A percentile compares a stretch with the other conserved stretches of the same genome.
phyloP scores from a whole-genome alignment of 2,888 invertebrate genomes.

The Megaustenia siamemsis region DNA sequence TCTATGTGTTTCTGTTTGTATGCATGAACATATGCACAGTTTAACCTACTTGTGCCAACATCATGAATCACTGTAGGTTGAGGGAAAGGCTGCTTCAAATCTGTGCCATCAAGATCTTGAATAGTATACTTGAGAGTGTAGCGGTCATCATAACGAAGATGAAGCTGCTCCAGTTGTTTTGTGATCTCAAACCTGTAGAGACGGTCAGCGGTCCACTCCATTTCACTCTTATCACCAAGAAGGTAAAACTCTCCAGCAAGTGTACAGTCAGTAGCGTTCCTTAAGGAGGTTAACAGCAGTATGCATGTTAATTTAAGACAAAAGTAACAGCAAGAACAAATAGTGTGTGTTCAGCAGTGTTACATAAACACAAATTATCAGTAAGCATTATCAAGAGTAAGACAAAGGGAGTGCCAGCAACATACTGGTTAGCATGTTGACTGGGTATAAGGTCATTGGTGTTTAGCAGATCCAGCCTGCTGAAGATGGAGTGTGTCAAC shows the following conservation, averaged over 20 bases:
- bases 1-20: no score
- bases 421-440: no score
- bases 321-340: no score
- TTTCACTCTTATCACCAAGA: constrained; percentile 59
- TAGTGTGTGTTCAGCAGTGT: no score
- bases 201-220: constrained; percentile 59
- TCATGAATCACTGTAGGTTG: constrained; percentile 53
- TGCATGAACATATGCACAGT: no score
- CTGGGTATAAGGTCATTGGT: no score
- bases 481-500: no score
- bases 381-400: no score
- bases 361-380: no score
- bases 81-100: constrained; percentile 48
- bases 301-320: not conserved
- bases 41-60: constrained; percentile 47
- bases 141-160: constrained; percentile 53
- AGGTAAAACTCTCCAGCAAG: constrained; percentile 56
- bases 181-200: constrained; percentile 61
- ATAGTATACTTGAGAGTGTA: constrained; percentile 50
- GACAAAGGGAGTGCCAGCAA: no score
- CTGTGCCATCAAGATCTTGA: constrained; percentile 47
- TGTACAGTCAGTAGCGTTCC: constrained; percentile 26
- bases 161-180: constrained; percentile 48
- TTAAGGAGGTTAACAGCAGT: not conserved
- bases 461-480: no score